phyloP scores from a whole-genome alignment of 2,888 invertebrate species.

The Lasioglossum figueresi region DNA sequence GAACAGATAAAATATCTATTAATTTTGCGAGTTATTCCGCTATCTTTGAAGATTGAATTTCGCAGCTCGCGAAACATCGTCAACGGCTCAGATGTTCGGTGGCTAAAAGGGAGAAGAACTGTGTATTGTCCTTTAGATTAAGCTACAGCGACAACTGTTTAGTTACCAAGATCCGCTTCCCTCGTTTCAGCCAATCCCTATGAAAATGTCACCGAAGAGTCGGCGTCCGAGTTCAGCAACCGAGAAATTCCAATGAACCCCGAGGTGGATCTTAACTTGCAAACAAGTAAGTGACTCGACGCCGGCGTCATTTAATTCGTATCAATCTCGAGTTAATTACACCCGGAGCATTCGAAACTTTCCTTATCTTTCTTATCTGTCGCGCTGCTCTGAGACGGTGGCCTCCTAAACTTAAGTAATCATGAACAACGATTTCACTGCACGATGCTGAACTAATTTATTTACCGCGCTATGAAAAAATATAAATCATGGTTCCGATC shows the following conservation, averaged over 20 bases:
- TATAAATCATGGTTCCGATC: not conserved
- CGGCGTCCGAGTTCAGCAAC: conserved; percentile 84
- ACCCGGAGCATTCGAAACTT: conserved; percentile 58
- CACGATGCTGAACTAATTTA: conserved; percentile 1
- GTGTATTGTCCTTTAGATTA: conserved; percentile 9
- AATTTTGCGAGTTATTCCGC: not conserved
- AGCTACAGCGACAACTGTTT: conserved; percentile 12
- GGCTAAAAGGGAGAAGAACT: not conserved
- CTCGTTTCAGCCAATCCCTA: conserved; percentile 73
- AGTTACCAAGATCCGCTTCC: conserved; percentile 43
- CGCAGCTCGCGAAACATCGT: not conserved
- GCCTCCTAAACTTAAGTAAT: conserved; percentile 19
- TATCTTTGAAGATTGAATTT: not conserved
- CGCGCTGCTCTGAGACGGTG: not conserved
- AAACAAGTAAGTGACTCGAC: conserved; percentile 85
- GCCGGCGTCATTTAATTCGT: conserved; percentile 63
- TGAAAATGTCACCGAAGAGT: conserved; percentile 85
- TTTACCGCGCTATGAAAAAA: not conserved
- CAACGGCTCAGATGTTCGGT: not conserved
- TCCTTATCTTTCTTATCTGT: conserved; percentile 49
- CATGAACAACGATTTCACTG: conserved; percentile 24
- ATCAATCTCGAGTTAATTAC: conserved; percentile 69
- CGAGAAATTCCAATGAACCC: conserved; percentile 85
- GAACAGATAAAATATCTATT: not conserved
- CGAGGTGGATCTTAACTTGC: conserved; percentile 85